Base-by-base conservation (phyloP, 2,113 vertebrate species). In the Ceyx cyanopectus region DNA sequence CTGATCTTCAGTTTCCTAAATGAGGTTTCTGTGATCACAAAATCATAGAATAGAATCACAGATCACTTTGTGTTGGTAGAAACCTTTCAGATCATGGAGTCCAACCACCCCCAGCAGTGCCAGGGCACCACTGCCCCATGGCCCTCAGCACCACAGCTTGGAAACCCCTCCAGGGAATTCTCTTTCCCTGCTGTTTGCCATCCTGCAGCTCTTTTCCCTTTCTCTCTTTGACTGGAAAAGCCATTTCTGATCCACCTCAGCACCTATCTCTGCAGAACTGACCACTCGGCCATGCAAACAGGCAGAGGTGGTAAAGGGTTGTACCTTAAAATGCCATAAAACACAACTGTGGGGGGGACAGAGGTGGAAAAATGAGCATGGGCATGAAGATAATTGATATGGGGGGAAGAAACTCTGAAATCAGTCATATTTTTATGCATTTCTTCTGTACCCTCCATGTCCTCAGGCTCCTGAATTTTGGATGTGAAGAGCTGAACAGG, bases 281-380 rank as follows among this genome's bases (percentile, higher is more conserved):
- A 14, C 8, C 29, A 6, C n/a, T 16, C 17, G 24, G 40, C 68
- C 14, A 1, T 18, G 29, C 27, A 10, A 22, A 2, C 24, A 34
- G 32, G 22, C 16, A 1, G 51, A 12, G n/a, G 8, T 21, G 10
- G 40, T 14, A 3, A 60, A 58, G 63, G 34, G 4, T 23, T 65
- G 29, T 7, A 4, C 37, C 48, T 63, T 29, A 32, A 45, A 22
- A 37, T 37, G 37, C 37, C 14, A 3, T 3, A 37, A 68, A 80
- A 77, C 45, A 61, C 46, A 65, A 0, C 48, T 6, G 23, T 2
- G 5, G 14, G 29, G 43, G 11, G 18, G 6, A 48, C 27, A 12
- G 41, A 27, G n/a, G 5, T 41, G 27, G 15, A 5, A 37, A 73
- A 83, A 41, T 5, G 34, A 81, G 17, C 17, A 4, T 11, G 22